Base-by-base conservation (phyloP, 1,140 invertebrate genomes). In the Idris sp. region DNA sequence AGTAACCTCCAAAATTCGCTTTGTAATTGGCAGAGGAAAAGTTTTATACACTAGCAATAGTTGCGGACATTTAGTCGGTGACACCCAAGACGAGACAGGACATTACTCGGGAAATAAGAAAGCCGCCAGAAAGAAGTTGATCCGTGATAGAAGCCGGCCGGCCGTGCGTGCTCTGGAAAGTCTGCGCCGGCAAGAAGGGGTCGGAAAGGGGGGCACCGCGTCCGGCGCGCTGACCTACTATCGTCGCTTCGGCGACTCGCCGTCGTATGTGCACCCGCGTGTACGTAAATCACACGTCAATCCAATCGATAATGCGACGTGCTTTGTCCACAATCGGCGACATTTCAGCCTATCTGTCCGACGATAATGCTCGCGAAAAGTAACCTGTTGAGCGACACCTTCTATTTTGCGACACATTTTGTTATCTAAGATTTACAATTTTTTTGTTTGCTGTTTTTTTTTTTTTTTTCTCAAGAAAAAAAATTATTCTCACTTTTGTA, bases 221-320 rank as follows among this genome's bases (percentile, higher is more conserved):
- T 87, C 86, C 84, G 86, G 84, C 86, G 84, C 79, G 79, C 72
- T 86, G 86, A 86, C 86, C 86, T 84, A 87, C 86, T 84, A 86
- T 86, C 83, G 77, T 81, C 85, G 83, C 73, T 85, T 81, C 82
- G 81, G 44, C 83, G 80, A 76, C 56, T 77, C 46, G 40, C 4
- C 14, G 30, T 48, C 26, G 15, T 43, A 58, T 51, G 28, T 51
- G 56, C 51, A 30, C 28, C 25, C 59, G 46, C 46, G 46, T 30
- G 40, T 11, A 48, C 61, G 28, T 65, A 65, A 65, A 65, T 65
- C 48, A 61, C 31, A 28, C 40, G 46, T 14, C 44, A 48, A 43
- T 67, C 53, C 33, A 43, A 26, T 36, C 38, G 53, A 49, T 65
- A 58, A 48, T 33, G 36, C 64, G 18, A 40, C 9, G n/a, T n/a